Evolutionary conservation across 2,888 invertebrate genomes (phyloP), one percentile per base, ranked within the genome.

Genomic region (Macrophya alboannulata): DNA sequence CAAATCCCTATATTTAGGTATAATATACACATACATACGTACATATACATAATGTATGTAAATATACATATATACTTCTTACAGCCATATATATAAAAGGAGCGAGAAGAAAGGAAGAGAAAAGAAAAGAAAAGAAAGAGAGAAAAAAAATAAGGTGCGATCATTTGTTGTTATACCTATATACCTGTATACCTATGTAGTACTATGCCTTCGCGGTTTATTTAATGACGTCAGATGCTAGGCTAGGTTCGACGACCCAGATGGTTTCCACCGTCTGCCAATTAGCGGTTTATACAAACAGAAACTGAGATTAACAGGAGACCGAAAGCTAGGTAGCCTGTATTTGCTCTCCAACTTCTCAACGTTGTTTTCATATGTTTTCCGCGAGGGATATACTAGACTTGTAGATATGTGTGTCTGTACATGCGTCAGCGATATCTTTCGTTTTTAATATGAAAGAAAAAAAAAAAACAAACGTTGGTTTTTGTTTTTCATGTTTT

Each of bases 261-360:
- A 21, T 62, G 81, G 81, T 81, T 59, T 55, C 21, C 59, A 12
- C n/a, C 81, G 48, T 37, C 81, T 81, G 62, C 81, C 81, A 81
- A 81, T 81, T 81, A 81, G 81, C 81, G 81, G 81, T 81, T 81
- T 81, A 31, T 31, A 40, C 81, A 81, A 81, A 81, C 59, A 81
- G 81, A 81, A 81, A 81, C 81, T 81, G 81, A 59, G 81, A 81
- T 81, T 59, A 81, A 81, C 81, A 81, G 43, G 81, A 59, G 59
- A 81, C 81, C 62, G 62, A 81, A 62, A 62, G 81, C 81, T 43
- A 43, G 81, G 31, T 25, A 31, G 68, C 25, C n/a, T 81, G 43
- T 59, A 81, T 62, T 59, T 43, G 62, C 81, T 62, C 62, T 59
- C 77, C n/a, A 81, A 81, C 81, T 81, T 81, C 81, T 81, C 43